Evolutionary conservation across 2,888 invertebrate genomes (phyloP).

Genomic region (Pimpla rufipes): DNA sequence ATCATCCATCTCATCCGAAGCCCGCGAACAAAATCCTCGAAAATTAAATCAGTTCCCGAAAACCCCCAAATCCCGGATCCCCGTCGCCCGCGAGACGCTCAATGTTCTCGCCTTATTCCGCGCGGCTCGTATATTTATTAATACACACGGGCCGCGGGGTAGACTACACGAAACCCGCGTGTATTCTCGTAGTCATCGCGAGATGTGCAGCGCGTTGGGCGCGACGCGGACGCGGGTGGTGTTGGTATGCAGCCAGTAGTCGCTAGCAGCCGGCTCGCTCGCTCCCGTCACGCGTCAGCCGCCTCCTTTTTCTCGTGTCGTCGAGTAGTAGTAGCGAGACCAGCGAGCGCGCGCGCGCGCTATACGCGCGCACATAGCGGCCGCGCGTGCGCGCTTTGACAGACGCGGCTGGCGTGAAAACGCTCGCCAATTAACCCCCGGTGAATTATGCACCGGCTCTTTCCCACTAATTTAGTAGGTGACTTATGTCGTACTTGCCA

Average conservation of each 20-base stretch:
- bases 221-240: conserved; percentile 48
- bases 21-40: no score
- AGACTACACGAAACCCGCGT: conserved; percentile 6
- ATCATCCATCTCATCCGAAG: no score
- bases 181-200: conserved; percentile 6
- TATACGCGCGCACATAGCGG: conserved; percentile 41
- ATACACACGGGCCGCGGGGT: conserved; percentile 22
- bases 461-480: conserved; percentile 83
- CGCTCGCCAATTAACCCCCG: conserved; percentile 84
- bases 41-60: no score
- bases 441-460: conserved; percentile 84
- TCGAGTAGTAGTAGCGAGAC: conserved; percentile 63
- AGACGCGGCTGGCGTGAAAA: conserved; percentile 84
- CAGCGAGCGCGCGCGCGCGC: neutral
- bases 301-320: conserved; percentile 63
- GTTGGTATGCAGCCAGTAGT: conserved; percentile 49
- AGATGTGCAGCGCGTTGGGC: conserved; percentile 20
- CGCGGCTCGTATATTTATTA: conserved; percentile 37
- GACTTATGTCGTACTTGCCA: conserved; percentile 84
- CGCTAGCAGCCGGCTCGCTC: conserved; percentile 40
- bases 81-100: neutral
- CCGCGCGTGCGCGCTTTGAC: conserved; percentile 78
- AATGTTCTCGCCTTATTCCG: conserved; percentile 24
- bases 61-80: neutral
- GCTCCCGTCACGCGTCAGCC: conserved; percentile 31